Conservation (phyloP, 2,113 vertebrate species). For the Geococcyx californianus region DNA sequence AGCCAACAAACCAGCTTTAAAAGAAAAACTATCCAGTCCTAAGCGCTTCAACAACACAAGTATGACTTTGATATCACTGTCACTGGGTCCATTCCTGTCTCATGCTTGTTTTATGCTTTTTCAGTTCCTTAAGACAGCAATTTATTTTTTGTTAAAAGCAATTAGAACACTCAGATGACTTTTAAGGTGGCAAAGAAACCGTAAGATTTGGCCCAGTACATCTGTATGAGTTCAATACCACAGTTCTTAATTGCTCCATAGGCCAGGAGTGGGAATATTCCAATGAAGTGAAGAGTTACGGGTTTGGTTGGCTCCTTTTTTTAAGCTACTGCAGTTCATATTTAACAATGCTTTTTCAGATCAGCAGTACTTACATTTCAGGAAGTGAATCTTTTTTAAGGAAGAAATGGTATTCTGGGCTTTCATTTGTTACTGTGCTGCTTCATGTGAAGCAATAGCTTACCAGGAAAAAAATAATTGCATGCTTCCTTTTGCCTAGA, state of each 20-base stretch:
- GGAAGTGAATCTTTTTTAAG: slow-evolving; percentile 18
- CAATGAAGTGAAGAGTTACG: neutral
- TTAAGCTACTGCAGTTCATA: neutral
- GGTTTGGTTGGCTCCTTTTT: neutral
- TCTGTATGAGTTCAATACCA: neutral
- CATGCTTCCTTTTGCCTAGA: neutral
- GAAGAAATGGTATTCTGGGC: neutral
- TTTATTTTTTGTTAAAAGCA: neutral
- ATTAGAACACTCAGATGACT: neutral
- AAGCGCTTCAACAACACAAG: neutral
- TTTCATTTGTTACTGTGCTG: slow-evolving; percentile 15
- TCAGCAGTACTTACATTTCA: neutral
- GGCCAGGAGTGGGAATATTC: neutral
- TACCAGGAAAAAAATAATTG: neutral
- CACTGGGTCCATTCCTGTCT: neutral
- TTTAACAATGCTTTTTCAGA: slow-evolving; percentile 3
- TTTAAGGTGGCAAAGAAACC: neutral
- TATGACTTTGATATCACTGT: neutral
- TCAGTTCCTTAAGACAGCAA: neutral
- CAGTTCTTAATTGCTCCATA: neutral
- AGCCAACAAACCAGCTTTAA: neutral
- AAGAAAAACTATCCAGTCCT: neutral
- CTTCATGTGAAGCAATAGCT: neutral
- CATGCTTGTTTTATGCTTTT: neutral
- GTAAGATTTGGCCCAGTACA: neutral